A percentile compares a stretch with the other conserved stretches of the same genome.
Evolutionary conservation across 2,888 invertebrate genomes (phyloP).

Genomic region (Campopleginae sp.): DNA sequence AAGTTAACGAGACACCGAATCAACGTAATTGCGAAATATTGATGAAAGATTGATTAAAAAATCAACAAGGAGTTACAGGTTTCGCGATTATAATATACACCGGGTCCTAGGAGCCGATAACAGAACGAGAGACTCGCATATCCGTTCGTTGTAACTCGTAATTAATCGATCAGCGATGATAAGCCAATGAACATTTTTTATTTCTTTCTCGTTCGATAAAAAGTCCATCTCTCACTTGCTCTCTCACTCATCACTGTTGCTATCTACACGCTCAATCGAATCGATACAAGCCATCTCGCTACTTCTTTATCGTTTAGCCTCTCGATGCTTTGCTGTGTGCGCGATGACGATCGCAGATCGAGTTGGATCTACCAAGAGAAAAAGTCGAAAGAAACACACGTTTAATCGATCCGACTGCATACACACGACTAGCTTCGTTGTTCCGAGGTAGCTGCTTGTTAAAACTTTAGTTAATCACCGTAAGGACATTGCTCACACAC

Average conservation of each 20-base stretch:
- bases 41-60: background rate
- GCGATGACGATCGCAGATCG: constrained; percentile 30
- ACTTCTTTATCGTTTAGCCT: constrained; percentile 68
- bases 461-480: constrained; percentile 83
- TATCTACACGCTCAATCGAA: constrained; percentile 64
- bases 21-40: background rate
- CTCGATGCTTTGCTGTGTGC: constrained; percentile 19
- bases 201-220: constrained; percentile 36
- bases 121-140: constrained; percentile 38
- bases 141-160: constrained; percentile 61
- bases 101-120: constrained; percentile 21
- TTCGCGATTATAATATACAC: constrained; percentile 27
- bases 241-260: constrained; percentile 34
- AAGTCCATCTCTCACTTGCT: background rate
- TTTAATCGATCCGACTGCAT: constrained; percentile 12
- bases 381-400: constrained; percentile 28
- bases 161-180: constrained; percentile 67
- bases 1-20: background rate
- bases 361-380: constrained; percentile 18
- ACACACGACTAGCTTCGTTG: constrained; percentile 17
- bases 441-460: constrained; percentile 76
- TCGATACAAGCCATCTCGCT: constrained; percentile 74
- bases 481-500: constrained; percentile 82
- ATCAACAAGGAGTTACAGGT: background rate
- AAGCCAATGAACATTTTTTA: constrained; percentile 41